These are phyloP conservation scores for Cephus cinctus DNA, from an alignment of 1,140 invertebrate species.

Conservation along the genomic window DNA sequence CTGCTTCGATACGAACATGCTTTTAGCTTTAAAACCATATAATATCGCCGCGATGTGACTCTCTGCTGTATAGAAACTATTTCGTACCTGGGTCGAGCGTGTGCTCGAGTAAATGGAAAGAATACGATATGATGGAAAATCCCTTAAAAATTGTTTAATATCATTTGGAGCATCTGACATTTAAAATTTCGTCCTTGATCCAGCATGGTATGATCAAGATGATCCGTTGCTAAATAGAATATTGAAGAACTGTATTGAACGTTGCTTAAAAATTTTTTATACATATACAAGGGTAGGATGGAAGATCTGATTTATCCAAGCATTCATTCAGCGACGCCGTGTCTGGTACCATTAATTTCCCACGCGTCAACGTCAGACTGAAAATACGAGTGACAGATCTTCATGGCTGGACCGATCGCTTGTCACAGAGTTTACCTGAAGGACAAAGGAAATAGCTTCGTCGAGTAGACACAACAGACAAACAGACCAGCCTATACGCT, in stretches of 20 bases:
- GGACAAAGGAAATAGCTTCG: too few relatives aligned
- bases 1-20: slow-evolving; percentile 42
- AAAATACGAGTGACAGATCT: too few relatives aligned
- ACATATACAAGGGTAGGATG: too few relatives aligned
- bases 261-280: too few relatives aligned
- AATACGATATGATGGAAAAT: neutral
- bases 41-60: slow-evolving; percentile 30
- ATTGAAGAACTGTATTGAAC: neutral
- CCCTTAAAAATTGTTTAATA: neutral
- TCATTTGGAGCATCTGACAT: neutral
- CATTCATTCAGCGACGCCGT: too few relatives aligned
- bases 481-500: too few relatives aligned
- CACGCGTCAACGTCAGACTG: too few relatives aligned
- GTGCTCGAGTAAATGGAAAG: slow-evolving; percentile 6
- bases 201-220: neutral
- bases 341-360: too few relatives aligned
- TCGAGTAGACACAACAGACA: too few relatives aligned
- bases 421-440: too few relatives aligned
- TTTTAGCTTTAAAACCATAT: slow-evolving; percentile 49
- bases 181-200: neutral
- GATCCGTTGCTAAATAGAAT: neutral
- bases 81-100: slow-evolving; percentile 30
- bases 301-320: too few relatives aligned
- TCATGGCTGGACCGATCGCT: too few relatives aligned
- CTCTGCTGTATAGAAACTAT: slow-evolving; percentile 18